phyloP scores from a whole-genome alignment of 1,140 invertebrate genomes.

The Armadillidium nasatum region DNA sequence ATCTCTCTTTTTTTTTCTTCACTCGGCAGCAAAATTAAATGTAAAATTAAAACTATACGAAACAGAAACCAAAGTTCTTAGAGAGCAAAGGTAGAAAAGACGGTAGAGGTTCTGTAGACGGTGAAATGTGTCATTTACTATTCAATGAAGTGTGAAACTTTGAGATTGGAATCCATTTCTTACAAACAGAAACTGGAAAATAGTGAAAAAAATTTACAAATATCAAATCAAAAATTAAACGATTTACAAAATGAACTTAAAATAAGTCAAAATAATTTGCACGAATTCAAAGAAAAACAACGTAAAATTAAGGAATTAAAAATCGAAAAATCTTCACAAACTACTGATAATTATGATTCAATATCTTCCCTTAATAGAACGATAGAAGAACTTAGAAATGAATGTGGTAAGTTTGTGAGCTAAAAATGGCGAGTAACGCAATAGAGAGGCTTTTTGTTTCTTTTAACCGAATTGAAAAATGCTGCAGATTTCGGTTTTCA shows the following conservation, averaged over 20 bases:
- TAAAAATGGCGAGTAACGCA: no score
- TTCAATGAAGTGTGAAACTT: conserved; percentile 29
- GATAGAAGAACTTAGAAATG: conserved; percentile 27
- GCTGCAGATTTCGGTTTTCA: no score
- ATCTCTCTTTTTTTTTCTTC: neutral
- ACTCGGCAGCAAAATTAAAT: conserved; percentile 29
- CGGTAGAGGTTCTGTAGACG: conserved; percentile 21
- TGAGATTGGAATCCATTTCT: conserved; percentile 29
- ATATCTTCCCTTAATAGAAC: conserved; percentile 23
- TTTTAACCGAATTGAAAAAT: no score
- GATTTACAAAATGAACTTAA: conserved; percentile 56
- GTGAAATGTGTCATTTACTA: conserved; percentile 32
- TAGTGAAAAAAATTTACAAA: conserved; percentile 55
- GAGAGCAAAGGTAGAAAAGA: conserved; percentile 46
- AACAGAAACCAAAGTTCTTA: conserved; percentile 37
- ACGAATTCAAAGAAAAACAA: conserved; percentile 55
- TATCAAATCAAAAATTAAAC: conserved; percentile 49
- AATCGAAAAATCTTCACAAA: no score
- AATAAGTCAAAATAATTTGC: conserved; percentile 57
- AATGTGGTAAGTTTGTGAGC: conserved; percentile 32
- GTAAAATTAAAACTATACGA: conserved; percentile 33
- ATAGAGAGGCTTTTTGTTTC: no score
- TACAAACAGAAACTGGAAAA: conserved; percentile 37
- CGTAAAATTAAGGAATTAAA: no score
- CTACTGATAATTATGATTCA: neutral